Evolutionary conservation across 1,140 invertebrate genomes (phyloP).

Genomic region (Ptiloglossa arizonensis): DNA sequence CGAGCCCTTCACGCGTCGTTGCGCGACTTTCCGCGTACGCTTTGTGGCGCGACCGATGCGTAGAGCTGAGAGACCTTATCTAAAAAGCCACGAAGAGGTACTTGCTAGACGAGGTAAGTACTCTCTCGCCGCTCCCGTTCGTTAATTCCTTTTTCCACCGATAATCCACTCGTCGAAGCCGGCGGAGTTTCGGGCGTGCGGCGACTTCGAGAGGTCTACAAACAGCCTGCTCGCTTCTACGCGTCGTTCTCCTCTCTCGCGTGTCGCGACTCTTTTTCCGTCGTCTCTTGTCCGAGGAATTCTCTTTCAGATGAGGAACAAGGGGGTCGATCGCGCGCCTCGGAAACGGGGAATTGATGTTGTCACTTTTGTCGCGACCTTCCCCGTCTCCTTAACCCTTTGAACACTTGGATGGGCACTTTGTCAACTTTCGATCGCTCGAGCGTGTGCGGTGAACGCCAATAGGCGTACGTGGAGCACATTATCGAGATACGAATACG

Average conservation of each 20-base stretch:
- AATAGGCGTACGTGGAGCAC: too few relatives aligned
- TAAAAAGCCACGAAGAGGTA: conserved; percentile 66
- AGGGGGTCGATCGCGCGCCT: too few relatives aligned
- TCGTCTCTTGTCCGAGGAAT: too few relatives aligned
- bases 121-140: conserved; percentile 61
- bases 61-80: conserved; percentile 66
- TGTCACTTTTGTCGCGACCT: too few relatives aligned
- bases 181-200: conserved; percentile 59
- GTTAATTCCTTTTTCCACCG: conserved; percentile 67
- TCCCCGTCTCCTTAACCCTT: too few relatives aligned
- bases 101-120: conserved; percentile 65
- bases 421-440: too few relatives aligned
- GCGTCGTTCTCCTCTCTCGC: conserved; percentile 35
- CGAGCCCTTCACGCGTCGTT: conserved; percentile 17
- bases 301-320: too few relatives aligned
- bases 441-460: too few relatives aligned
- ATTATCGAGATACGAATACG: too few relatives aligned
- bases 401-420: too few relatives aligned
- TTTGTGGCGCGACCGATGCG: conserved; percentile 49
- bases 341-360: too few relatives aligned
- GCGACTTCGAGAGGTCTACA: conserved; percentile 64
- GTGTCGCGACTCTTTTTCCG: neutral
- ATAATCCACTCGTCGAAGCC: conserved; percentile 66
- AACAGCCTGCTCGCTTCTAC: conserved; percentile 63
- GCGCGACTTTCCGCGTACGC: conserved; percentile 52